These are phyloP conservation scores for Contarinia nasturtii DNA, from an alignment of 1,140 invertebrate species.

Conservation along the genomic window DNA sequence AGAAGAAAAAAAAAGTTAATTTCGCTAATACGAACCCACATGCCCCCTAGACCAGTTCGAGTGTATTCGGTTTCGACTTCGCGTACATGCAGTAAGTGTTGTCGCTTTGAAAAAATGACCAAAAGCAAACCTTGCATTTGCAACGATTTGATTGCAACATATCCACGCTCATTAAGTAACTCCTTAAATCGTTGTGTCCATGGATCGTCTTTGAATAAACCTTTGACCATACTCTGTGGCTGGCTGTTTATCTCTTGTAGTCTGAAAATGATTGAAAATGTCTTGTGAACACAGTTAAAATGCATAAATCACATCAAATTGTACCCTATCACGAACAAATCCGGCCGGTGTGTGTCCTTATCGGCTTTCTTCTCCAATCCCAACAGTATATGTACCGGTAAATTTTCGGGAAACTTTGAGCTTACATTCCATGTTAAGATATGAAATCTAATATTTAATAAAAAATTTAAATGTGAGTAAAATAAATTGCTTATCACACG, in stretches of 20 bases:
- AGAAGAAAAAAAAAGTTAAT: too few relatives aligned
- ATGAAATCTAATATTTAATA: conserved; percentile 37
- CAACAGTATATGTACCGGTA: conserved; percentile 46
- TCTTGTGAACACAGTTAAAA: not conserved
- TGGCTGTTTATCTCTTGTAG: conserved; percentile 80
- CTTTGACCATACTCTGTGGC: conserved; percentile 63
- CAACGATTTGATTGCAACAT: conserved; percentile 56
- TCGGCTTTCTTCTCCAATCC: conserved; percentile 37
- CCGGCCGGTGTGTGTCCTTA: conserved; percentile 39
- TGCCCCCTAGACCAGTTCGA: conserved; percentile 69
- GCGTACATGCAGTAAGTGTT: conserved; percentile 58
- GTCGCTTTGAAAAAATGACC: conserved; percentile 51
- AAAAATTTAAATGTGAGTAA: not conserved
- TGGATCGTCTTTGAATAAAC: conserved; percentile 62
- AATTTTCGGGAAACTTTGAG: conserved; percentile 41
- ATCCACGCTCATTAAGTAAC: conserved; percentile 43
- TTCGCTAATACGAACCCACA: conserved; percentile 42
- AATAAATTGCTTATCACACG: not conserved
- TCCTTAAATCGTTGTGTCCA: conserved; percentile 64
- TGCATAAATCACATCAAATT: conserved; percentile 9
- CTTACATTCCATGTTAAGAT: conserved; percentile 74
- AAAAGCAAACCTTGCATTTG: conserved; percentile 63
- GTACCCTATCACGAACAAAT: conserved; percentile 70
- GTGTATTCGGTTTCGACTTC: conserved; percentile 72
- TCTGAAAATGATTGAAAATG: conserved; percentile 24